Conservation (phyloP, 2,888 invertebrate species). For the Pelosia muscerda region DNA sequence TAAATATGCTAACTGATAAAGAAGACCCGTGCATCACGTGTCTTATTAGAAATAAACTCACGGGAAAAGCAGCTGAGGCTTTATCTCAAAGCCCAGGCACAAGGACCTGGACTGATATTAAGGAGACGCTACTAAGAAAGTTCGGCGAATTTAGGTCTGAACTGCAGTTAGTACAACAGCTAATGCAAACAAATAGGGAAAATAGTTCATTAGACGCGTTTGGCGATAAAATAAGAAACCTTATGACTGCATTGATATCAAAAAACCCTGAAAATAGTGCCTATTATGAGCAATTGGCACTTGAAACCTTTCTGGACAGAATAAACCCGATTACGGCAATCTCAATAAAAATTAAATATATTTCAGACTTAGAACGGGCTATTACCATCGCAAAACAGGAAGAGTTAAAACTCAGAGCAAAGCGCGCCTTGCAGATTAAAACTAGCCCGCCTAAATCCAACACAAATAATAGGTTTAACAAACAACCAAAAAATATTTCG, state of each 20-base stretch:
- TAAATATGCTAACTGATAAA: constrained; percentile 30
- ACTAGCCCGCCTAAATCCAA: too few relatives aligned
- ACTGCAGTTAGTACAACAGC: constrained; percentile 38
- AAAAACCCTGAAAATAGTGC: constrained; percentile 16
- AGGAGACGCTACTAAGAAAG: constrained; percentile 26
- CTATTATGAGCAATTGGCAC: constrained; percentile 44
- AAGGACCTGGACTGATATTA: constrained; percentile 31
- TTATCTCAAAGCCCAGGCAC: constrained; percentile 9
- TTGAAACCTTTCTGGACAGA: constrained; percentile 37
- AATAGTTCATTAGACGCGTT: constrained; percentile 24
- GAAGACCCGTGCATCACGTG: constrained; percentile 32
- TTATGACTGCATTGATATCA: neutral
- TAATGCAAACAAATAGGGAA: constrained; percentile 27
- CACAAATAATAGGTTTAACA: too few relatives aligned
- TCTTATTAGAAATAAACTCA: constrained; percentile 45
- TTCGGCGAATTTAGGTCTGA: constrained; percentile 41
- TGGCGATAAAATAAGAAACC: constrained; percentile 30
- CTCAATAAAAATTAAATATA: constrained; percentile 31
- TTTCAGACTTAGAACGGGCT: constrained; percentile 32
- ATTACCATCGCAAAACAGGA: constrained; percentile 44
- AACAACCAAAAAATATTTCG: too few relatives aligned
- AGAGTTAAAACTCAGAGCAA: constrained; percentile 31
- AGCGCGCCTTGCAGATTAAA: too few relatives aligned
- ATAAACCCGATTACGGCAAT: constrained; percentile 43
- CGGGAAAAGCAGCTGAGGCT: constrained; percentile 29